Conservation (phyloP, 2,113 vertebrate species). For the Gallinago undulata region DNA sequence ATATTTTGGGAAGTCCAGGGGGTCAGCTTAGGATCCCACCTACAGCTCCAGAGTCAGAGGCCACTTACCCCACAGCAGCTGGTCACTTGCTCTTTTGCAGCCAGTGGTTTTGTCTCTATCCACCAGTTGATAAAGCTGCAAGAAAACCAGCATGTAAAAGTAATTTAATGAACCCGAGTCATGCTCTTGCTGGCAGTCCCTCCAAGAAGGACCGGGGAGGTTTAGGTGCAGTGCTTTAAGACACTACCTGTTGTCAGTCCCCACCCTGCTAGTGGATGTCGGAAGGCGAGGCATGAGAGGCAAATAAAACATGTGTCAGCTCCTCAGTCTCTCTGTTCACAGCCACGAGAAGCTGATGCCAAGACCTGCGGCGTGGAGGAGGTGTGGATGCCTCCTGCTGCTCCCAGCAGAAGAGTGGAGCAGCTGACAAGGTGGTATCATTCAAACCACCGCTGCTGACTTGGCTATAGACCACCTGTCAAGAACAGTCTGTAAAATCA, state of each 20-base stretch:
- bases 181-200: neutral
- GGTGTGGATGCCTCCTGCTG: neutral
- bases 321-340: neutral
- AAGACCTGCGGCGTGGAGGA: neutral
- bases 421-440: neutral
- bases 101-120: neutral
- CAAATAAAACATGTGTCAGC: neutral
- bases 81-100: neutral
- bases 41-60: neutral
- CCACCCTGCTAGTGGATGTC: neutral
- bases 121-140: neutral
- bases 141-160: neutral
- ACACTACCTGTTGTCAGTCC: neutral
- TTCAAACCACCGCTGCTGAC: neutral
- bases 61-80: neutral
- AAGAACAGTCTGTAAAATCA: neutral
- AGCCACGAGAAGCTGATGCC: neutral
- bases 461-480: neutral
- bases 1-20: fast-evolving
- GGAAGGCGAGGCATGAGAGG: neutral
- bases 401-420: neutral
- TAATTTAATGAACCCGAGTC: neutral
- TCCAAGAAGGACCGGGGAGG: neutral
- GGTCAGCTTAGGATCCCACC: neutral
- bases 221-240: neutral